phyloP scores from a whole-genome alignment of 2,888 invertebrate species.

The Hybos culiciformis region DNA sequence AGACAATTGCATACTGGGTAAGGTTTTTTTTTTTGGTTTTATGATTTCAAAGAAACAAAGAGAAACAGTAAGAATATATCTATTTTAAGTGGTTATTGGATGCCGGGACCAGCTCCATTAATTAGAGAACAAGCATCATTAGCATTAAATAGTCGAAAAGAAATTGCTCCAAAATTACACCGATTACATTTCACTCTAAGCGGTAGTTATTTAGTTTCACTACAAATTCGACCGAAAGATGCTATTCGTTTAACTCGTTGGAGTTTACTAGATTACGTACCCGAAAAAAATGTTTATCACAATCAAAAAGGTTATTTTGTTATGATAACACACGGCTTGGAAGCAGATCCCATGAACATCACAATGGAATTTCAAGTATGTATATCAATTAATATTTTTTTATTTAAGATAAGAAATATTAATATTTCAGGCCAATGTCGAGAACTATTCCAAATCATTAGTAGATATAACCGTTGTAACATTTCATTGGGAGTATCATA shows the following conservation, averaged over 20 bases:
- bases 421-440: constrained; percentile 16
- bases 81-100: constrained; percentile 22
- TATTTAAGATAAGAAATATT: not conserved
- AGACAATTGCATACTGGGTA: constrained; percentile 22
- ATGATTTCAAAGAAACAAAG: not conserved
- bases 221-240: constrained; percentile 23
- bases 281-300: constrained; percentile 19
- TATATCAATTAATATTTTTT: not conserved
- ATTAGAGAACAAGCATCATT: constrained; percentile 20
- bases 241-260: constrained; percentile 19
- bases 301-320: constrained; percentile 22
- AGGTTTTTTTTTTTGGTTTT: not conserved
- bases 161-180: constrained; percentile 14
- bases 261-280: constrained; percentile 20
- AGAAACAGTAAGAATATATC: not conserved
- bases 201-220: constrained; percentile 21
- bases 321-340: constrained; percentile 23
- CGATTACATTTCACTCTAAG: constrained; percentile 18
- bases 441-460: constrained; percentile 18
- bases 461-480: constrained; percentile 24
- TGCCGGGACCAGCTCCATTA: constrained; percentile 21
- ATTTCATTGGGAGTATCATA: constrained; percentile 24
- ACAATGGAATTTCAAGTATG: constrained; percentile 22
- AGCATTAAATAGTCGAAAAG: constrained; percentile 15
- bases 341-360: constrained; percentile 21